Evolutionary conservation across 2,888 invertebrate species (phyloP), one percentile per base, ranked within the genome.

Genomic region (Horisme vitalbata): DNA sequence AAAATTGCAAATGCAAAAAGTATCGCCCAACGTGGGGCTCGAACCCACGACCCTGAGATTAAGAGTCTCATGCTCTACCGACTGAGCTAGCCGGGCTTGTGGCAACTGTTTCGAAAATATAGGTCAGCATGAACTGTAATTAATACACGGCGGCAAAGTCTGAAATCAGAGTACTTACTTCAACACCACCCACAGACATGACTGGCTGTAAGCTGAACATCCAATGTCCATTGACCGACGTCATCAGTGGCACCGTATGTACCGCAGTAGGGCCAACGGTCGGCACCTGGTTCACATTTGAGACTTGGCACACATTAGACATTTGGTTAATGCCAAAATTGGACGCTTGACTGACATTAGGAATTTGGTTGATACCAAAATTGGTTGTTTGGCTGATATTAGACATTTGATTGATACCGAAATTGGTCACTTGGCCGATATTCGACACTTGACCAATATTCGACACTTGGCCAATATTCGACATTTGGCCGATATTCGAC

Each of bases 1-100:
- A n/a, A 23, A n/a, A 2, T 6, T 21, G 6, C 7, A 23, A 26
- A 26, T 8, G 26, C 26, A 26, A 26, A 26, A 26, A 26, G 26
- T 26, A 8, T 7, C 10, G 10, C 26, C 26, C 26, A 11, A 26
- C 90, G 90, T 90, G 90, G 90, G 91, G 90, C 90, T 91, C 90
- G 90, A 91, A 91, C 91, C 90, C 91, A 91, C 91, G 91, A 91
- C 91, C 91, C 91, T 91, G 91, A 91, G 91, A 91, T 91, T 91
- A 91, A 91, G 91, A 91, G 91, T 91, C 91, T 91, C 91, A 91
- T 89, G 82, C 82, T 83, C 82, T 83, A 83, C 82, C 82, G 90
- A 90, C 90, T 90, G 90, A 90, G 90, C 90, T 90, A 90, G 88
- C 90, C 89, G 88, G 90, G 90, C 89, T 70, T 9, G 4, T 1